A percentile compares a stretch with the other conserved stretches of the same genome.
phyloP scores from a whole-genome alignment of 2,888 invertebrate genomes.

The Caprella mutica region DNA sequence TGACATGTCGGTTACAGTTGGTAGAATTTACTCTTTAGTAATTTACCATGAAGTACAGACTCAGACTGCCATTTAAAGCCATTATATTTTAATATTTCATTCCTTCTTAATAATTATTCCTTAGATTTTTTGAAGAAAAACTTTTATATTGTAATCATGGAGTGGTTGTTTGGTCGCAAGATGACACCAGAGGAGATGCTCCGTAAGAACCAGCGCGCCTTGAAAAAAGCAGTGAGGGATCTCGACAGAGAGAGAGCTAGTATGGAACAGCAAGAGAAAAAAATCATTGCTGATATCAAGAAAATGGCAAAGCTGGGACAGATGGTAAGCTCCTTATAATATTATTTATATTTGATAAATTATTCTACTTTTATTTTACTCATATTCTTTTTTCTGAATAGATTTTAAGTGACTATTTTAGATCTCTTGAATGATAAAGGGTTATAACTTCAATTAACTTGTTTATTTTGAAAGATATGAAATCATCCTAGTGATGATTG shows the following conservation, averaged over 20 bases:
- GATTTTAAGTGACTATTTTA: not conserved
- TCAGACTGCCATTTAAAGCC: too few species aligned
- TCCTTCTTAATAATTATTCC: too few species aligned
- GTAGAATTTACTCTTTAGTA: too few species aligned
- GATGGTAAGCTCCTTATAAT: conserved; percentile 55
- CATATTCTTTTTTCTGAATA: not conserved
- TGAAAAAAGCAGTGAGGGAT: conserved; percentile 97
- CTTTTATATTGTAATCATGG: too few species aligned
- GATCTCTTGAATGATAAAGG: too few species aligned
- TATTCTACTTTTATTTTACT: not conserved
- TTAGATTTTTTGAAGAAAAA: too few species aligned
- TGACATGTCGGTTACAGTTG: too few species aligned
- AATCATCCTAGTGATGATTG: too few species aligned
- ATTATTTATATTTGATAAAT: not conserved
- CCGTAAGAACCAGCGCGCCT: conserved; percentile 91
- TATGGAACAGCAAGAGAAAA: conserved; percentile 99
- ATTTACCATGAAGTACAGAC: too few species aligned
- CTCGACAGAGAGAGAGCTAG: conserved; percentile 82
- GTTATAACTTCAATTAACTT: too few species aligned
- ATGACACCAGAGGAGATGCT: conserved; percentile 97
- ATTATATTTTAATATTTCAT: too few species aligned
- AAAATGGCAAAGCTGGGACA: conserved; percentile 98
- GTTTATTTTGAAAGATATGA: too few species aligned
- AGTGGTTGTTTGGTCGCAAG: conserved; percentile 92
- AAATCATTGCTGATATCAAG: conserved; percentile 94